Evolutionary conservation across 2,113 vertebrate genomes (phyloP).

Genomic region (Brienomyrus longianalis): DNA sequence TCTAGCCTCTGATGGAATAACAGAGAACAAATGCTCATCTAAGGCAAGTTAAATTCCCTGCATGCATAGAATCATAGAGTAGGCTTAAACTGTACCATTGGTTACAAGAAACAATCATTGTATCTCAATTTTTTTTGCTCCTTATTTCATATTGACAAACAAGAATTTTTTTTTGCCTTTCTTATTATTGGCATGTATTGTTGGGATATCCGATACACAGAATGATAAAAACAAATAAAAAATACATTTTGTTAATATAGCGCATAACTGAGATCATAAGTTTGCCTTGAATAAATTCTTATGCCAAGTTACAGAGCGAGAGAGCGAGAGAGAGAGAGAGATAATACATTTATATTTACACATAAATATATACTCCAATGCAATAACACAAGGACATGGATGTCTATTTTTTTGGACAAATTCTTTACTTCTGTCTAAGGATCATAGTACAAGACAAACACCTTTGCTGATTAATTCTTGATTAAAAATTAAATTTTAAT

Average conservation of each 20-base stretch:
- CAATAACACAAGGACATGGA: background rate
- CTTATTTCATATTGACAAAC: background rate
- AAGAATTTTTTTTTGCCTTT: too few species aligned
- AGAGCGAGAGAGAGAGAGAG: background rate
- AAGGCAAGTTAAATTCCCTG: background rate
- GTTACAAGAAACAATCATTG: background rate
- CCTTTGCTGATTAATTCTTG: background rate
- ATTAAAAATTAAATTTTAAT: slow-evolving; percentile 12
- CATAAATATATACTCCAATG: background rate
- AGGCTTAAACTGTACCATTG: background rate
- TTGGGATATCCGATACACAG: background rate
- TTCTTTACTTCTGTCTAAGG: slow-evolving; percentile 2
- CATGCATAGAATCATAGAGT: background rate
- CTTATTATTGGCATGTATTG: background rate
- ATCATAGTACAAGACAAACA: background rate
- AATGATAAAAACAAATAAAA: background rate
- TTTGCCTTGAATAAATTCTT: background rate
- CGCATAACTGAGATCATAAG: background rate
- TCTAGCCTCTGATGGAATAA: background rate
- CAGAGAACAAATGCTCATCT: background rate
- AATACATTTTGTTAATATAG: background rate
- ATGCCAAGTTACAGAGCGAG: background rate
- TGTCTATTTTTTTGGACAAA: background rate
- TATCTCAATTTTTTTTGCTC: background rate
- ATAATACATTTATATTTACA: background rate